phyloP scores from a whole-genome alignment of 1,140 invertebrate species.

The Lordiphosa stackelbergi region DNA sequence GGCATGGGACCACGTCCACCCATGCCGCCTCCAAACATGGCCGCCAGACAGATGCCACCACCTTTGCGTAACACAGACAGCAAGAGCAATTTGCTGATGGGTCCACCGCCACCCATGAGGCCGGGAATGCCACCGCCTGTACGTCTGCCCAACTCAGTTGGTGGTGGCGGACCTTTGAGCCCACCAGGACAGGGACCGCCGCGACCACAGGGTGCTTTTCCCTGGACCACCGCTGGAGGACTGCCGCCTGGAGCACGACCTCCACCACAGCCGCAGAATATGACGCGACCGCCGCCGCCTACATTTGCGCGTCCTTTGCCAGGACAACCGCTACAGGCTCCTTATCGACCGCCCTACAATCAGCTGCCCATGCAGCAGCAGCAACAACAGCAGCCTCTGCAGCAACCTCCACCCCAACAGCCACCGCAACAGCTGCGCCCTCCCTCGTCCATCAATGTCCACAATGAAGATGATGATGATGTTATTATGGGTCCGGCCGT shows the following conservation, averaged over 20 bases:
- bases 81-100: constrained; percentile 68
- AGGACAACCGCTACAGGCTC: constrained; percentile 57
- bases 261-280: constrained; percentile 59
- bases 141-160: constrained; percentile 39
- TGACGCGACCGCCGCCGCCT: constrained; percentile 55
- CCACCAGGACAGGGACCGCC: constrained; percentile 64
- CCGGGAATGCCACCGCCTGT: constrained; percentile 59
- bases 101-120: constrained; percentile 53
- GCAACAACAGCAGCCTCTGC: constrained; percentile 23
- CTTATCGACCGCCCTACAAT: constrained; percentile 77
- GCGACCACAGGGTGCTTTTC: constrained; percentile 61
- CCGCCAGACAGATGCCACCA: constrained; percentile 46
- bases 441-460: constrained; percentile 45
- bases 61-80: constrained; percentile 68
- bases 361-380: constrained; percentile 81
- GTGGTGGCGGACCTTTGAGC: constrained; percentile 49
- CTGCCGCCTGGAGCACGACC: constrained; percentile 47
- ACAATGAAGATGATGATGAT: constrained; percentile 71
- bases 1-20: constrained; percentile 58
- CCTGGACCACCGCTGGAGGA: constrained; percentile 51
- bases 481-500: constrained; percentile 70
- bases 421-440: constrained; percentile 53
- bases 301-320: constrained; percentile 56
- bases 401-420: constrained; percentile 19
- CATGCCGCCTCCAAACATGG: constrained; percentile 65